Conservation (phyloP, 2,888 invertebrate species). For the Nomada ruficornis region DNA sequence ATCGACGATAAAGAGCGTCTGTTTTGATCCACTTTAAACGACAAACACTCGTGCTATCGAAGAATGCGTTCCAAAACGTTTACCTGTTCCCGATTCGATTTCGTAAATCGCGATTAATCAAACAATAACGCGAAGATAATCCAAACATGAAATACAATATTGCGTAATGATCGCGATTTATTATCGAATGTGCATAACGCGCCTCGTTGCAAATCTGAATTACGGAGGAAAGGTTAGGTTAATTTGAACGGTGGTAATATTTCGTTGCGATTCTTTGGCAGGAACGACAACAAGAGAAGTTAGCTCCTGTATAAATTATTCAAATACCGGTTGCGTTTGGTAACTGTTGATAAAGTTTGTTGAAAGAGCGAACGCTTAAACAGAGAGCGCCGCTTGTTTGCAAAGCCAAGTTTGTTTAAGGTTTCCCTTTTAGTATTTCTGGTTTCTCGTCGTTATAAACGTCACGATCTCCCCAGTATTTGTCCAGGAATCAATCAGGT, state of each 20-base stretch:
- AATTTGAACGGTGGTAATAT: neutral
- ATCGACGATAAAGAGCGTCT: neutral
- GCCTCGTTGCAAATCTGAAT: too few relatives aligned
- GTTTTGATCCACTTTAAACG: conserved; percentile 13
- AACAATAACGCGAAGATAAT: conserved; percentile 4
- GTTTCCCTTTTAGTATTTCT: conserved; percentile 43
- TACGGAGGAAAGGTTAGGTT: too few relatives aligned
- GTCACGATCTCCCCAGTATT: conserved; percentile 22
- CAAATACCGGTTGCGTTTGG: neutral
- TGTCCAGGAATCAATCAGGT: conserved; percentile 38
- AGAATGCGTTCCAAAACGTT: neutral
- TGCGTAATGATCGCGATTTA: neutral
- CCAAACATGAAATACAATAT: neutral
- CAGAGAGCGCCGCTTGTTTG: conserved; percentile 19
- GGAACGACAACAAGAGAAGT: too few relatives aligned
- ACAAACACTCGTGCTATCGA: conserved; percentile 16
- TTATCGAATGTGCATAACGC: too few relatives aligned
- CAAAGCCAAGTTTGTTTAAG: conserved; percentile 1
- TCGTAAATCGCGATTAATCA: conserved; percentile 17
- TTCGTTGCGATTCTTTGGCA: neutral
- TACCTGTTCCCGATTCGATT: conserved; percentile 22
- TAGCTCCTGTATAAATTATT: neutral
- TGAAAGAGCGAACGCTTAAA: neutral
- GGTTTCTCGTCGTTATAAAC: conserved; percentile 13
- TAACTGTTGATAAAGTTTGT: conserved; percentile 11